Conservation (phyloP, 37 sponge, comb jelly and placozoan genomes). For the Cliona cf. orientalis region DNA sequence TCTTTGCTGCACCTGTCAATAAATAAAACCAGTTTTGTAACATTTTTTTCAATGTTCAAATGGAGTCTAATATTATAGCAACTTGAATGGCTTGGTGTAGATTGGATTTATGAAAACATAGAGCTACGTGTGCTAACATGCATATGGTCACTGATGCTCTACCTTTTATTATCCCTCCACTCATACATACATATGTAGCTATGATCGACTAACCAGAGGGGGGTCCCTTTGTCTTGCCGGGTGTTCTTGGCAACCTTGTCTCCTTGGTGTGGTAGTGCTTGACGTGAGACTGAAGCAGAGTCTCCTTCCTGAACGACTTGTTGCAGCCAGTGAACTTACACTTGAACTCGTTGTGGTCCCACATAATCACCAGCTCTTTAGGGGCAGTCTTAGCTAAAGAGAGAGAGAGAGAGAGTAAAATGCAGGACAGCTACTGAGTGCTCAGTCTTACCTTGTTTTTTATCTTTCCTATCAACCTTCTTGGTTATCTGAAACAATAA, state of each 20-base stretch:
- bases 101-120: no score
- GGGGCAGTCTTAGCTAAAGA: conserved; percentile 18
- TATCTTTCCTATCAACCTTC: not conserved
- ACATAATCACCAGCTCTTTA: conserved; percentile 69
- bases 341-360: conserved; percentile 86
- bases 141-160: no score
- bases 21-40: no score
- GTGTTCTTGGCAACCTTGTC: no score
- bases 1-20: no score
- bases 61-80: no score
- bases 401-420: not conserved
- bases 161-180: not conserved
- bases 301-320: conserved; percentile 83
- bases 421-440: no score
- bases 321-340: conserved; percentile 63
- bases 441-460: no score
- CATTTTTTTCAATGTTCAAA: no score
- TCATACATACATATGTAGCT: not conserved
- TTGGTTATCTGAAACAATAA: not conserved
- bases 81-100: no score
- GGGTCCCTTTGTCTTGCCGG: not conserved
- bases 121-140: no score
- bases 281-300: conserved; percentile 70
- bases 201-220: not conserved
- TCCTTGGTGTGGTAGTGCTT: conserved; percentile 74